Conservation (phyloP, 2,113 vertebrate species). For the Lota lota region DNA sequence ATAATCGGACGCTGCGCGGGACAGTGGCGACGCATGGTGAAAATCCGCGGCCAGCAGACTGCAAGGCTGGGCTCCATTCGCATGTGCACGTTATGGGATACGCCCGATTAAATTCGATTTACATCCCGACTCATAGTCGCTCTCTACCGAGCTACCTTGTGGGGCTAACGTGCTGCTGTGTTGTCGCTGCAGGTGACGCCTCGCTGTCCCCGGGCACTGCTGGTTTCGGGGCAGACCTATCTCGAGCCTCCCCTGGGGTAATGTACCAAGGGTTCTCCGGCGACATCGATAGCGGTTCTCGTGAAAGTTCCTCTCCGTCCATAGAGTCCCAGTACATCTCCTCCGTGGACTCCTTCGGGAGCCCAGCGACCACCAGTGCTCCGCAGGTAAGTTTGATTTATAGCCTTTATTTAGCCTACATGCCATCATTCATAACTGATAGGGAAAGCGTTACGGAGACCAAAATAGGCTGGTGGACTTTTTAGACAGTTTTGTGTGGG, state of each 20-base stretch:
- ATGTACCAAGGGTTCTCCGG: constrained; percentile 96
- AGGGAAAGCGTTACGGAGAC: too few species aligned
- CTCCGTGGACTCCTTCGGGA: constrained; percentile 95
- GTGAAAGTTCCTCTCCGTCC: constrained; percentile 90
- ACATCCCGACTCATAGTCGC: too few species aligned
- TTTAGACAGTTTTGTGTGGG: too few species aligned
- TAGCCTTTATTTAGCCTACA: too few species aligned
- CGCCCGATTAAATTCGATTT: too few species aligned
- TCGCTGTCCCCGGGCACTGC: constrained; percentile 69
- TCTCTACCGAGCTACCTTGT: background rate
- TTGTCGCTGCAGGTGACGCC: constrained; percentile 66
- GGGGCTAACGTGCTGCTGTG: constrained; percentile 16
- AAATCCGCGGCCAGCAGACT: background rate
- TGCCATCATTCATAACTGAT: too few species aligned
- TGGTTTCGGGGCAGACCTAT: constrained; percentile 66
- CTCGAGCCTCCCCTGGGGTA: constrained; percentile 80
- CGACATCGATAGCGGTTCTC: constrained; percentile 90
- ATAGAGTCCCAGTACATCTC: constrained; percentile 92
- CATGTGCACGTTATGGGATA: too few species aligned
- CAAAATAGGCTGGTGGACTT: too few species aligned
- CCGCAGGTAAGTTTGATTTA: constrained; percentile 78
- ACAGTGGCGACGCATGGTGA: background rate
- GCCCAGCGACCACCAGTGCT: constrained; percentile 83
- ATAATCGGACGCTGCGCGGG: too few species aligned
- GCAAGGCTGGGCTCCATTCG: too few species aligned